Evolutionary conservation across 2,888 invertebrate genomes (phyloP), one percentile per base, ranked within the genome.

Genomic region (Brachyptera putata): DNA sequence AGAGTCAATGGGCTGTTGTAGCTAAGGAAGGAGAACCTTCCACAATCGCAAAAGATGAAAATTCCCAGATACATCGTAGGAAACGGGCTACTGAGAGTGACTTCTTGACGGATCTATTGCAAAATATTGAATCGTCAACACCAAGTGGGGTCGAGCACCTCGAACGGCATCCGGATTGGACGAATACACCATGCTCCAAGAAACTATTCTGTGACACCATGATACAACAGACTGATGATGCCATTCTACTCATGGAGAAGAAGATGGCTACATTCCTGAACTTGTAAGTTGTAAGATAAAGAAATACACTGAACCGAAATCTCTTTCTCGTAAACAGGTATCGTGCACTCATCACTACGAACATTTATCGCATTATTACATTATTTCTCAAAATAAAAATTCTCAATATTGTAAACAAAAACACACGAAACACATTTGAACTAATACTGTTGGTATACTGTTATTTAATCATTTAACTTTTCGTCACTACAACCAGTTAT

Each of bases 181-280:
- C 83, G 26, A 84, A 86, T 72, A 87, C 88, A 1, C 85, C 86
- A 57, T 90, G 90, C 70, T 86, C 89, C 2, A 89, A 89, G 71
- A 82, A 80, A 68, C 81, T 88, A 65, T 88, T 89, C 75, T 90
- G 90, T 73, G 84, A 86, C 69, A 84, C 86, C 43, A 84, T 90
- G 79, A 76, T 85, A 39, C 79, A 82, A 61, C 86, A 87, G 67
- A 77, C 83, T 56, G 80, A 83, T 1, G 88, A 89, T 70, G 84
- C 87, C 25, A 76, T 85, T 63, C 80, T 84, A 65, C 77, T 85
- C 43, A 89, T 89, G 88, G 89, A 89, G 76, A 89, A 89, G 76
- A 87, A 86, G 72, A 89, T 89, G 85, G 83, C 84, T 69, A 81
- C 84, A 53, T 78, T 88, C 69, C 75, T 89, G 58, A 80, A 82